Percentiles rank a stretch among this genome's conserved stretches.
These are phyloP conservation scores for Callaeas wilsoni DNA, from an alignment of 2,113 vertebrate genomes.

Conservation along the genomic window DNA sequence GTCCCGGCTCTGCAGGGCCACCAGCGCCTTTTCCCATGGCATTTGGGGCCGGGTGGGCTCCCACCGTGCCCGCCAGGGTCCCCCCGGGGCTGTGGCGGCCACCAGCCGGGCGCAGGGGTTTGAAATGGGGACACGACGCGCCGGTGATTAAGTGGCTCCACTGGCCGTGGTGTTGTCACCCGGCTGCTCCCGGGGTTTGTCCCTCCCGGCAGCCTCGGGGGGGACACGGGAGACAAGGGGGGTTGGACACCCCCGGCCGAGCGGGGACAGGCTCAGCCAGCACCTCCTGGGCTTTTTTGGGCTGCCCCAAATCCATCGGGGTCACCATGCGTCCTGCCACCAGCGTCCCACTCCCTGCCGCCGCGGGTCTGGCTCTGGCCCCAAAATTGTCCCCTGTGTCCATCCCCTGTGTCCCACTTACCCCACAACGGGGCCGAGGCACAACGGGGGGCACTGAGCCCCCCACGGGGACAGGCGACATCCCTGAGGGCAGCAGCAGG, in stretches of 20 bases:
- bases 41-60: not conserved
- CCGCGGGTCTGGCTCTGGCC: not conserved
- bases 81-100: fast-evolving
- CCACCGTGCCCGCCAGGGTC: fast-evolving
- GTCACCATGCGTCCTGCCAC: not conserved
- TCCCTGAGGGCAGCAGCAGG: not conserved
- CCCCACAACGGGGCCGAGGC: fast-evolving
- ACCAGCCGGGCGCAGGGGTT: not conserved
- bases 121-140: not conserved
- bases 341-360: not conserved
- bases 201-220: not conserved
- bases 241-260: not conserved
- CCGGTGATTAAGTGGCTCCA: not conserved
- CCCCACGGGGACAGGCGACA: not conserved
- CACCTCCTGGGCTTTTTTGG: not conserved
- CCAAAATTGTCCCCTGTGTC: not conserved
- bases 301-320: not conserved
- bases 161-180: not conserved
- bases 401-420: fast-evolving
- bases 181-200: not conserved
- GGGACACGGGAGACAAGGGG: fast-evolving
- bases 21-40: fast-evolving
- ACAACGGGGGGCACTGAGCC: fast-evolving
- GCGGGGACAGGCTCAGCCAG: fast-evolving
- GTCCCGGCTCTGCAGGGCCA: not conserved